Evolutionary conservation across 2,113 vertebrate species (phyloP), one percentile per base, ranked within the genome.

Genomic region (Struthidea cinerea): DNA sequence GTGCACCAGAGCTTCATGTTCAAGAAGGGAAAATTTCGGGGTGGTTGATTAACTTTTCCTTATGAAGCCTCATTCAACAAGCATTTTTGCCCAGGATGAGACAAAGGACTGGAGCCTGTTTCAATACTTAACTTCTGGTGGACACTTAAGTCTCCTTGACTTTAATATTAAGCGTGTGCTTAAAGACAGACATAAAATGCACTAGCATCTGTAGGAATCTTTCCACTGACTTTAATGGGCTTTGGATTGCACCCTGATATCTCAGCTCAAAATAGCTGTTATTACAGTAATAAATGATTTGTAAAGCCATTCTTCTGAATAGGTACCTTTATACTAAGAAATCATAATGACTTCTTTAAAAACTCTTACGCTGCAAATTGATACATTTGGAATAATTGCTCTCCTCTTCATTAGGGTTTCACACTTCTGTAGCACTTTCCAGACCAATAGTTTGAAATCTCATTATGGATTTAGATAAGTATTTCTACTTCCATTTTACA

Each of bases 291-390:
- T 90, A 96, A 94, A 93, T 93, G 92, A 94, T 93, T 96, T 96
- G 85, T 88, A 92, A 96, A 96, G 90, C 79, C 93, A 90, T 95
- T 89, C 88, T 90, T 96, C 79, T 89, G 80, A 95, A 95, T 94
- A 96, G 83, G 90, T 96, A 75, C 94, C 84, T 89, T 96, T 96
- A 89, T 74, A 92, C 92, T 90, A 92, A 13, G 7, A 95, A 97
- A 95, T 95, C 88, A 78, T 90, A 95, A 96, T 84, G 83, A 96
- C 93, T 97, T 96, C 79, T 95, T 96, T 81, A 96, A 96, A 96
- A 97, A 96, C 57, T 96, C 96, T 93, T 94, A 92, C 86, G 10
- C 83, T 92, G 94, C 92, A 93, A 93, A 92, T 86, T 93, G 83
- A 82, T 70, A 84, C 92, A 76, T 92, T 96, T 84, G 88, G 83